Percentiles rank a stretch among this genome's conserved stretches.
Evolutionary conservation across 2,113 vertebrate species (phyloP).

Genomic region (Neolamprologus hecqui): DNA sequence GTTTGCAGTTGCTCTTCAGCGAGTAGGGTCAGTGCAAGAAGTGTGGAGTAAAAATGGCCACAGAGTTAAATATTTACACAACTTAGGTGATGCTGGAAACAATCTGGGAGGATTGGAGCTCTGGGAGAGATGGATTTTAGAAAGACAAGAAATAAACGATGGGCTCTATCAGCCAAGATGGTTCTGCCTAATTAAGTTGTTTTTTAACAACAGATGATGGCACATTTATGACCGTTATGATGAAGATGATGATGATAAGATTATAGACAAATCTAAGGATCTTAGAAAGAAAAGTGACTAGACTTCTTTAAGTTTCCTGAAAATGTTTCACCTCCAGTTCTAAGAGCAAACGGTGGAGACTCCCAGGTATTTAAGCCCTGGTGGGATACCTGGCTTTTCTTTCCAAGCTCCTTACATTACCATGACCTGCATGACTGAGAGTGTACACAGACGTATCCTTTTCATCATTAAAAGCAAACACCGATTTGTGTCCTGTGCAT

Average conservation of each 20-base stretch:
- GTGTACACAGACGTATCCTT: background rate
- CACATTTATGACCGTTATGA: background rate
- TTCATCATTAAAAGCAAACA: background rate
- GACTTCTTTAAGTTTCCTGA: background rate
- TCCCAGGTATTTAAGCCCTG: background rate
- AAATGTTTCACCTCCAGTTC: background rate
- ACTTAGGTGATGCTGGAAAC: background rate
- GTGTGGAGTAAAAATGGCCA: background rate
- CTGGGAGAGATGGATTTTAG: background rate
- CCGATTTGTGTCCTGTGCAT: fast-evolving
- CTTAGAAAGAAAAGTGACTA: background rate
- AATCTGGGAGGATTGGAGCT: background rate
- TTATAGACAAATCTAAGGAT: fast-evolving
- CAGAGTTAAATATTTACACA: background rate
- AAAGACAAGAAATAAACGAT: background rate
- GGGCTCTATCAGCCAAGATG: background rate
- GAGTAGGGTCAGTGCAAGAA: background rate
- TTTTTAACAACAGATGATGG: background rate
- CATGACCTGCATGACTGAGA: background rate
- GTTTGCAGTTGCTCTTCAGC: background rate
- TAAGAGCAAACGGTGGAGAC: background rate
- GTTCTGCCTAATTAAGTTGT: background rate
- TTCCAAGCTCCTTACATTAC: background rate
- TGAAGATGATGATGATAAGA: background rate
- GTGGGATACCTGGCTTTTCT: background rate